A percentile compares a stretch with the other conserved stretches of the same genome.
These are phyloP conservation scores for Melangyna quadrimaculata DNA, from an alignment of 2,888 invertebrate genomes.

Conservation along the genomic window DNA sequence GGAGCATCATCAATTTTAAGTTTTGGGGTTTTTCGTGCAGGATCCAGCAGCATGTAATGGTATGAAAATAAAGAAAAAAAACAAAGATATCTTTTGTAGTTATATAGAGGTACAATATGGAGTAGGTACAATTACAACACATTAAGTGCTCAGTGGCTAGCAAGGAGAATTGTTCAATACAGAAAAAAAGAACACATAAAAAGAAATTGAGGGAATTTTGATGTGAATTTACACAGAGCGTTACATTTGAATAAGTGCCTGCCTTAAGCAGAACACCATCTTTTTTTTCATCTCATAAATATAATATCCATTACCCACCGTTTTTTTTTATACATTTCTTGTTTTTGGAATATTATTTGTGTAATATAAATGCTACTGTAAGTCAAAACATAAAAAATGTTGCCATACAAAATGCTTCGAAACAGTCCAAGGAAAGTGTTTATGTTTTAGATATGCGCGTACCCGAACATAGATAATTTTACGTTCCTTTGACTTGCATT, in stretches of 20 bases:
- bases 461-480: no score
- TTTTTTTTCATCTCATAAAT: background rate
- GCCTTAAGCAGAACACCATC: background rate
- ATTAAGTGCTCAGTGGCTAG: slow-evolving; percentile 19
- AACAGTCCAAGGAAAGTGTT: no score
- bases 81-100: background rate
- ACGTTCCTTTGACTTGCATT: no score
- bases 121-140: slow-evolving; percentile 11
- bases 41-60: slow-evolving; percentile 36
- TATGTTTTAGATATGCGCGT: no score
- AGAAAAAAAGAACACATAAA: background rate
- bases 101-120: no score
- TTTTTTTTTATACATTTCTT: background rate
- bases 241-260: background rate
- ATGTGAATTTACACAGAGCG: background rate
- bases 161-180: background rate
- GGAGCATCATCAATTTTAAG: slow-evolving; percentile 41
- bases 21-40: slow-evolving; percentile 3
- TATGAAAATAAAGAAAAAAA: slow-evolving; percentile 43
- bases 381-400: background rate
- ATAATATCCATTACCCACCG: background rate
- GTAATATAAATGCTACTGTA: no score
- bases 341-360: background rate
- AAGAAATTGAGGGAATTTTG: background rate
- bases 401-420: no score